These are phyloP conservation scores for Synanthedon vespiformis DNA, from an alignment of 2,888 invertebrate genomes.

Conservation along the genomic window DNA sequence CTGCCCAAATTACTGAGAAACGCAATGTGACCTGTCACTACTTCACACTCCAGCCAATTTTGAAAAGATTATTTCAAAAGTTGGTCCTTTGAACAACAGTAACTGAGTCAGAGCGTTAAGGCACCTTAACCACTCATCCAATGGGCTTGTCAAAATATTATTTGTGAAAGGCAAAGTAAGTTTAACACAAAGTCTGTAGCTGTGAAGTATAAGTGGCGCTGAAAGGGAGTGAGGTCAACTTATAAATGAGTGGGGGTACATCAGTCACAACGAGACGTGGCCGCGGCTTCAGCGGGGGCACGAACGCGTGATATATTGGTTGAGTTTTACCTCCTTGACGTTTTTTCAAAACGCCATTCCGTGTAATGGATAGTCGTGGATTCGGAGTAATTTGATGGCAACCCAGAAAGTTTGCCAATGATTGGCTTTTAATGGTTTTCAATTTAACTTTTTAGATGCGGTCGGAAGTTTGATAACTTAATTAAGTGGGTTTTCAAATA, in stretches of 20 bases:
- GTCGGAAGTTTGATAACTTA: conserved; percentile 40
- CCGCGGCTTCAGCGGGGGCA: conserved; percentile 19
- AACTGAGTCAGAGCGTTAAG: too few species aligned
- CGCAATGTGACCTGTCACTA: too few species aligned
- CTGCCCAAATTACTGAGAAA: too few species aligned
- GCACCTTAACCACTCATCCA: too few species aligned
- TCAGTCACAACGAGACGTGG: conserved; percentile 41
- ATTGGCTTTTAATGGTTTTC: conserved; percentile 52
- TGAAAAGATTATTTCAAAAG: too few species aligned
- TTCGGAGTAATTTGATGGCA: conserved; percentile 36
- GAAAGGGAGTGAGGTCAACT: conserved; percentile 48
- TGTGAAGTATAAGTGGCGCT: conserved; percentile 18
- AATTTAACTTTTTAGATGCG: conserved; percentile 50
- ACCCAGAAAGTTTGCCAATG: conserved; percentile 34
- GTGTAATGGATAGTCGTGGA: conserved; percentile 42
- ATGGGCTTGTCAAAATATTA: too few species aligned
- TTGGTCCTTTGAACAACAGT: too few species aligned
- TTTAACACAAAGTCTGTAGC: too few species aligned
- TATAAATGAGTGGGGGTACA: conserved; percentile 51
- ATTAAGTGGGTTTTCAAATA: conserved; percentile 18
- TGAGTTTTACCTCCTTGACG: conserved; percentile 47
- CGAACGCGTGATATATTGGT: conserved; percentile 46
- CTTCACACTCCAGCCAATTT: too few species aligned
- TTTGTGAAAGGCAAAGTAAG: too few species aligned
- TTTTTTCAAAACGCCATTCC: conserved; percentile 48